These are phyloP conservation scores for Eulemur coronatus DNA, from an alignment of 2,797 vertebrate genomes.

Conservation along the genomic window DNA sequence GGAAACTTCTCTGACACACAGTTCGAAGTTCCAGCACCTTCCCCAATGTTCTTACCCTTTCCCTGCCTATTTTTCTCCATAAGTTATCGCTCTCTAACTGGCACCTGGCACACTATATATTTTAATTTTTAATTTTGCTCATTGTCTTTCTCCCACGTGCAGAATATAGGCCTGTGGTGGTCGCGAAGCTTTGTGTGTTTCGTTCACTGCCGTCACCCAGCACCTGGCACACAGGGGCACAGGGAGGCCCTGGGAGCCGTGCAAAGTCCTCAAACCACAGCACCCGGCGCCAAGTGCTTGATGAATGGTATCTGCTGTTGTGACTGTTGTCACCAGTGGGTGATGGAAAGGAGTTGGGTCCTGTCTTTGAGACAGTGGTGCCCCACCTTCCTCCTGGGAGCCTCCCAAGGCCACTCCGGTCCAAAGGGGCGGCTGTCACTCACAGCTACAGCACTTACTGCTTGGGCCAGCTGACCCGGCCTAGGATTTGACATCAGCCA, in stretches of 20 bases:
- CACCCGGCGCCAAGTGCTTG: background rate
- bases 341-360: background rate
- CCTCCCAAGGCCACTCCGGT: background rate
- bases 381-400: background rate
- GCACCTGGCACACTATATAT: background rate
- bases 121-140: background rate
- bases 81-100: background rate
- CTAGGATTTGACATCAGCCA: background rate
- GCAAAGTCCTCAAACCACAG: background rate
- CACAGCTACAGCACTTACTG: background rate
- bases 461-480: background rate
- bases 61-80: background rate
- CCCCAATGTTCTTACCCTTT: background rate
- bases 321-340: background rate
- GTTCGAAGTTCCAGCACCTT: background rate
- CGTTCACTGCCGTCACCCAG: background rate
- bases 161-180: background rate
- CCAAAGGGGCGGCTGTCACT: accelerated
- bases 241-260: background rate
- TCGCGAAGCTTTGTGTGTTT: background rate
- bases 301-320: too few species aligned
- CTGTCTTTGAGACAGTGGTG: background rate
- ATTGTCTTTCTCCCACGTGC: background rate
- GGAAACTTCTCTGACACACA: background rate
- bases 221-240: background rate